Percentiles rank a stretch among this genome's conserved stretches.
phyloP scores from a whole-genome alignment of 2,113 vertebrate genomes.

The Cyanistes caeruleus region DNA sequence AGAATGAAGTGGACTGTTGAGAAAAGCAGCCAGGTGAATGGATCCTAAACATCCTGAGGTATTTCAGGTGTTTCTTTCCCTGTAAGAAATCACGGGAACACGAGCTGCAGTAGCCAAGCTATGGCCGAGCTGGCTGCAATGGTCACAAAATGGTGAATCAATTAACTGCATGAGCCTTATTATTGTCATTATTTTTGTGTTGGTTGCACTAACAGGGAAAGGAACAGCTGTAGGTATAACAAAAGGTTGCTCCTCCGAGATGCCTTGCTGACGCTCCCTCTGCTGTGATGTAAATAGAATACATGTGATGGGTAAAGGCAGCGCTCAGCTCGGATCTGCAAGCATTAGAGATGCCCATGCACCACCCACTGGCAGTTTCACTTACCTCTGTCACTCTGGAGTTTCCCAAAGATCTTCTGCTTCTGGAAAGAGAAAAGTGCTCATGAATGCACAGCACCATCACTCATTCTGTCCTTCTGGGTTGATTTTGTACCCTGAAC shows the following conservation, averaged over 20 bases:
- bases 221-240: conserved; percentile 36
- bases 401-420: neutral
- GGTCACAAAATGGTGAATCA: neutral
- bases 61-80: neutral
- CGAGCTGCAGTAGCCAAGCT: neutral
- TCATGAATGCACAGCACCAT: fast-evolving
- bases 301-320: conserved; percentile 50
- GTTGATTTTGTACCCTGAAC: neutral
- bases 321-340: neutral
- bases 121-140: neutral
- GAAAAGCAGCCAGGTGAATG: neutral
- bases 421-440: neutral
- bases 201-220: neutral
- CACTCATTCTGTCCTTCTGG: neutral
- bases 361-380: conserved; percentile 64
- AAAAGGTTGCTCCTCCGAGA: conserved; percentile 42
- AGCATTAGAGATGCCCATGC: conserved; percentile 68
- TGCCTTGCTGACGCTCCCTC: conserved; percentile 70
- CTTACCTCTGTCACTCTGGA: conserved; percentile 29
- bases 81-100: neutral
- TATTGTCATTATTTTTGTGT: neutral
- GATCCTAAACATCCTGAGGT: neutral
- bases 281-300: conserved; percentile 69
- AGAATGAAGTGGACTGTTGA: neutral
- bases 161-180: neutral